These are phyloP conservation scores for Phengaris alcon DNA, from an alignment of 2,888 invertebrate genomes.

Conservation along the genomic window DNA sequence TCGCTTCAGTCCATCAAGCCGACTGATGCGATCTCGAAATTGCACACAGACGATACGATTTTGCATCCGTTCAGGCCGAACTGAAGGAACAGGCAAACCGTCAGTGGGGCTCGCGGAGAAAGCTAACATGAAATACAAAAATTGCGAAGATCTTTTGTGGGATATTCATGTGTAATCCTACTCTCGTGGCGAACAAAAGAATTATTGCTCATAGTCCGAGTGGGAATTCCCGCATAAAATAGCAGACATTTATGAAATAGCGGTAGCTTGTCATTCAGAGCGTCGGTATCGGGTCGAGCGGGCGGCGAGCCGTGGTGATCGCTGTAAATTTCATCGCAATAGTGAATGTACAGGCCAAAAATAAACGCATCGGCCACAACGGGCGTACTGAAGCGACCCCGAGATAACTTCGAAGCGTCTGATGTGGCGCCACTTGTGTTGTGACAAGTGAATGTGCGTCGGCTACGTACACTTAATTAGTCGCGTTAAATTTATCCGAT, in stretches of 20 bases:
- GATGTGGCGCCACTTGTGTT: constrained; percentile 53
- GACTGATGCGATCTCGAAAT: too few relatives aligned
- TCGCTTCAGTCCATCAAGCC: too few relatives aligned
- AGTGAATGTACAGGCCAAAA: constrained; percentile 72
- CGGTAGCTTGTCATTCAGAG: constrained; percentile 68
- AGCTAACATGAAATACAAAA: constrained; percentile 29
- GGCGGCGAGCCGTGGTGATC: constrained; percentile 46
- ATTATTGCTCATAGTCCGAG: constrained; percentile 63
- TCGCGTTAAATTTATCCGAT: constrained; percentile 52
- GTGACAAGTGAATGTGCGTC: constrained; percentile 57
- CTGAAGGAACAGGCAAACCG: not conserved
- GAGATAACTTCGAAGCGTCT: constrained; percentile 64
- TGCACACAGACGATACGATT: too few relatives aligned
- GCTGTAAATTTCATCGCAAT: constrained; percentile 71
- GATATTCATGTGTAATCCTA: constrained; percentile 47
- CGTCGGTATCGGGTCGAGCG: constrained; percentile 61
- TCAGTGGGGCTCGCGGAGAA: constrained; percentile 19
- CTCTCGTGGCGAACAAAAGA: constrained; percentile 58
- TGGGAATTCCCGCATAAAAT: constrained; percentile 65
- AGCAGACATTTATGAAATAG: constrained; percentile 71
- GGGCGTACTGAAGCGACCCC: constrained; percentile 67
- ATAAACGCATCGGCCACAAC: constrained; percentile 69
- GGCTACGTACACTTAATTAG: constrained; percentile 56
- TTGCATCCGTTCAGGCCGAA: too few relatives aligned
- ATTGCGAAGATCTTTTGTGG: constrained; percentile 29